These are phyloP conservation scores for Philhelius pedissequus DNA, from an alignment of 2,888 invertebrate genomes.

Conservation along the genomic window DNA sequence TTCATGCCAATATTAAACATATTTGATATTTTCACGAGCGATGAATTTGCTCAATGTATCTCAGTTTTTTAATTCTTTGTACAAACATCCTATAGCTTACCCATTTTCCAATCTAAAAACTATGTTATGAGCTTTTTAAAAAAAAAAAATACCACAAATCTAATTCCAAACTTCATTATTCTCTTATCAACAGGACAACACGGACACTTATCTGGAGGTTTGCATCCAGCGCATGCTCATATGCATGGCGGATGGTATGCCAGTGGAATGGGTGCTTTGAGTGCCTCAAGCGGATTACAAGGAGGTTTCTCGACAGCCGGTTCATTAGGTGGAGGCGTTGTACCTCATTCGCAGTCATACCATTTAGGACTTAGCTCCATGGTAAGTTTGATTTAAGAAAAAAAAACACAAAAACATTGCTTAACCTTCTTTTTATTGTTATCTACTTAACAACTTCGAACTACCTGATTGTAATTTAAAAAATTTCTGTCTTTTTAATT, in stretches of 20 bases:
- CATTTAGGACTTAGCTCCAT: conserved; percentile 85
- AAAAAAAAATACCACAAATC: not conserved
- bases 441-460: too few relatives aligned
- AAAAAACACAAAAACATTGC: too few relatives aligned
- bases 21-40: too few relatives aligned
- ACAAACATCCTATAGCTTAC: too few relatives aligned
- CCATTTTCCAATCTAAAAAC: too few relatives aligned
- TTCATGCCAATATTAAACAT: too few relatives aligned
- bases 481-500: conserved; percentile 38
- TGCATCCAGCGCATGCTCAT: conserved; percentile 81
- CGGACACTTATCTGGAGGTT: conserved; percentile 82
- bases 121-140: too few relatives aligned
- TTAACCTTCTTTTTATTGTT: too few relatives aligned
- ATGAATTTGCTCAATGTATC: too few relatives aligned
- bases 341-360: conserved; percentile 84
- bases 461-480: conserved; percentile 31
- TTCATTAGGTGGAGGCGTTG: conserved; percentile 82
- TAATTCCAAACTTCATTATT: not conserved
- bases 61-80: too few relatives aligned
- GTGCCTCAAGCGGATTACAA: conserved; percentile 82
- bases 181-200: conserved; percentile 81
- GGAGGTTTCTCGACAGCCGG: conserved; percentile 83
- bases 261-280: conserved; percentile 81
- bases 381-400: conserved; percentile 78
- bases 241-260: conserved; percentile 85